Base-by-base conservation (phyloP, 2,113 vertebrate genomes). In the Ancistrus triradiatus region DNA sequence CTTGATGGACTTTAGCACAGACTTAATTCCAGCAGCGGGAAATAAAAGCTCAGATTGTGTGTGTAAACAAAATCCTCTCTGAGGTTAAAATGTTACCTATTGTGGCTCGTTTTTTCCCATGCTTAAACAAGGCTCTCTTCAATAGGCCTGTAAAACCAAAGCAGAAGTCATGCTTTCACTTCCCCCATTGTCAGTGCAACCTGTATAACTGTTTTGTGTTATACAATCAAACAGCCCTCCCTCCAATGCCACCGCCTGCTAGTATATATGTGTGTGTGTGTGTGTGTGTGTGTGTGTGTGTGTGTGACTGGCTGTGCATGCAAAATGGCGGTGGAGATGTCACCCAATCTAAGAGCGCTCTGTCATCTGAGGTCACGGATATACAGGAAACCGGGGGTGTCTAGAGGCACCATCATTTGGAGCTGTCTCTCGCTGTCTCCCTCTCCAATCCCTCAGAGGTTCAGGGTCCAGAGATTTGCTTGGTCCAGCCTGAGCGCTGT, bases 351-450 rank as follows among this genome's bases (percentile, higher is more conserved):
- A 58, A 58, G 46, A 57, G 18, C 18, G 35, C 33, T 63, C 61
- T 68, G 64, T 47, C 52, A 63, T 17, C 48, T 31, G 47, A 73
- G 53, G 53, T 51, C 9, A 48, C 59, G 64, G 22, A 63, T 59
- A 48, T 59, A 63, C 37, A 52, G 64, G 48, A 60, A 68, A 38
- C 57, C 59, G 57, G 21, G 49, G 9, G 21, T 27, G 60, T 59
- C 51, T 65, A 17, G 8, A 42, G 22, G 21, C 53, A 59, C 60
- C 33, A 65, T 59, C 40, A 24, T 22, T 53, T 59, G 43, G 31
- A 47, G 22, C 25, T 28, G 9, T 25, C 31, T 44, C 13, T 49
- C 10, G 40, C 25, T 57, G 42, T 59, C 24, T 58, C 18, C 6
- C 38, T 42, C 53, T 58, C 21, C 11, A 58, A 33, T 66, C 35